Evolutionary conservation across 2,888 invertebrate genomes (phyloP), one percentile per base, ranked within the genome.

Genomic region (Euproctis similis): DNA sequence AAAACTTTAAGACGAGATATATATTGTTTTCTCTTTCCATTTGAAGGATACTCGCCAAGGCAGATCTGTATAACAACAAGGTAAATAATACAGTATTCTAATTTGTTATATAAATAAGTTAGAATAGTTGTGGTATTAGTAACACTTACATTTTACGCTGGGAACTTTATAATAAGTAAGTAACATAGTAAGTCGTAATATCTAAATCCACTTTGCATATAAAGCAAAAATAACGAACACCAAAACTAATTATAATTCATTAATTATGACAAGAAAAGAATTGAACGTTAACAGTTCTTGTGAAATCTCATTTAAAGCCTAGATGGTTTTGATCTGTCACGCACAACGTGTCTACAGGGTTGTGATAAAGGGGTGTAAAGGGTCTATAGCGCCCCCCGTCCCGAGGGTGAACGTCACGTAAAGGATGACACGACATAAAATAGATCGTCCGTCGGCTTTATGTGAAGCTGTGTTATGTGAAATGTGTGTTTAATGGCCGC

Each of bases 361-460:
- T 26, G 32, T 33, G 38, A 40, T 45, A 53, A 55, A 53, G 50
- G 51, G 45, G 21, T 21, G 10, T 44, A 36, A 45, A 43, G 53
- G 53, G 43, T 44, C 36, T 32, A 21, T 26, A 30, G 31, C 39
- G 43, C 50, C n/a, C n/a, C 50, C 42, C 42, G 33, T 33, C 28
- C 25, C 37, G 19, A 35, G 60, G 60, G 52, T 63, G 56, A 62
- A 58, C 46, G 63, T 54, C 59, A 54, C 51, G 42, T 52, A 48
- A 52, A 59, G 53, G 56, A 63, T 56, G 50, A 55, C 39, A 53
- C 43, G 51, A 53, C 55, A 56, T 62, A 59, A 68, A 71, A 64
- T 52, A 60, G 52, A 59, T 56, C 60, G 59, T 59, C 56, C n/a
- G n/a, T n/a, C n/a, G n/a, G 49, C 48, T 64, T 67, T 63, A 65